These are phyloP conservation scores for Osmerus eperlanus DNA, from an alignment of 2,113 vertebrate species.

Conservation along the genomic window DNA sequence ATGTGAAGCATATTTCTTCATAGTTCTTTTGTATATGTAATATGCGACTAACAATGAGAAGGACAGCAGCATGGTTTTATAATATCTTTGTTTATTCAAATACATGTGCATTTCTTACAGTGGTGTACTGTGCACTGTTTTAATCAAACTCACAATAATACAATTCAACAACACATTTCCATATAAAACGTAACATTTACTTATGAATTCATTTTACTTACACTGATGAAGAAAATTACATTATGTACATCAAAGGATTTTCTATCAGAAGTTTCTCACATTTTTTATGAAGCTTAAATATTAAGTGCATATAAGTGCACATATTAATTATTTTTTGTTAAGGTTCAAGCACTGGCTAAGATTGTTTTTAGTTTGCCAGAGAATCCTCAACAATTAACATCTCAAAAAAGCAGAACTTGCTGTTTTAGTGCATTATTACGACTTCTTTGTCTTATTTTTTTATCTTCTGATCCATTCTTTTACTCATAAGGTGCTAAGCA, in stretches of 20 bases:
- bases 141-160: slow-evolving; percentile 42
- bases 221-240: slow-evolving; percentile 41
- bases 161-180: slow-evolving; percentile 44
- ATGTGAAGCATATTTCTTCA: no score
- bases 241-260: slow-evolving; percentile 55
- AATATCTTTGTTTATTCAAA: slow-evolving; percentile 43
- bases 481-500: slow-evolving; percentile 45
- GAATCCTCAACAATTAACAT: slow-evolving; percentile 39
- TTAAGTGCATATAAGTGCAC: neutral
- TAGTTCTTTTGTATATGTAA: no score
- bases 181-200: slow-evolving; percentile 49
- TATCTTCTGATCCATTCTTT: slow-evolving; percentile 10
- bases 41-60: no score
- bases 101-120: slow-evolving; percentile 46
- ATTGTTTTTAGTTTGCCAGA: slow-evolving; percentile 8
- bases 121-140: slow-evolving; percentile 26
- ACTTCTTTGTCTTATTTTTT: slow-evolving; percentile 22
- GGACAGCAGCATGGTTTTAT: neutral
- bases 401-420: slow-evolving; percentile 1
- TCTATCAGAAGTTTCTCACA: slow-evolving; percentile 26
- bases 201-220: slow-evolving; percentile 51
- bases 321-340: neutral
- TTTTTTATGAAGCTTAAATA: slow-evolving; percentile 1
- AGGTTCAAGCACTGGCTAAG: neutral
- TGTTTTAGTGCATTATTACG: slow-evolving; percentile 22